These are phyloP conservation scores for Melanargia galathea DNA, from an alignment of 2,888 invertebrate genomes.

Conservation along the genomic window DNA sequence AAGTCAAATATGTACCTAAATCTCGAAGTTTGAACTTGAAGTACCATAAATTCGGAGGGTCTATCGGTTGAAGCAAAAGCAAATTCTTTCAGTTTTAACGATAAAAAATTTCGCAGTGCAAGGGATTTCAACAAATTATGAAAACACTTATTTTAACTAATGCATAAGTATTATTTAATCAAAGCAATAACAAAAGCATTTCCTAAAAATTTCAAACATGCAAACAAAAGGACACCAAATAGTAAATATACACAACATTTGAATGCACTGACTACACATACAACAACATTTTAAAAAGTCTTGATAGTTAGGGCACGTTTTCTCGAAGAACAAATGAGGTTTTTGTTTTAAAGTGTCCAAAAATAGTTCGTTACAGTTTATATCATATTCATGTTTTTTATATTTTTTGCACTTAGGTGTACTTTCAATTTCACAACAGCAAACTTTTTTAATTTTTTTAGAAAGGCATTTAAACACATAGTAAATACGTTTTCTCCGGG, in stretches of 20 bases:
- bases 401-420: neutral
- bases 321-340: slow-evolving; percentile 16
- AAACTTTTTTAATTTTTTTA: neutral
- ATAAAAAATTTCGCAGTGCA: no score
- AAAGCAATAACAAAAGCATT: slow-evolving; percentile 32
- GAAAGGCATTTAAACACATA: neutral
- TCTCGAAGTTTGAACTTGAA: no score
- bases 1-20: no score
- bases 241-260: slow-evolving; percentile 30
- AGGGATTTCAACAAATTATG: no score
- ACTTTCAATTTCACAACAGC: neutral
- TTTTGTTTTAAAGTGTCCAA: slow-evolving; percentile 24
- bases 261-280: slow-evolving; percentile 28
- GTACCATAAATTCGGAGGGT: no score
- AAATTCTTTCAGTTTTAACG: no score
- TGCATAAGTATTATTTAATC: neutral
- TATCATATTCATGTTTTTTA: slow-evolving; percentile 8
- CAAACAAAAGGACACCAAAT: slow-evolving; percentile 38
- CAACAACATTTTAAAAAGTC: slow-evolving; percentile 22
- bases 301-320: slow-evolving; percentile 27
- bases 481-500: neutral
- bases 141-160: neutral
- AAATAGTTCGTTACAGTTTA: slow-evolving; percentile 24
- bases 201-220: slow-evolving; percentile 31
- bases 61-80: no score